Conservation (phyloP, 2,888 invertebrate genomes). For the Drosophila formosana region DNA sequence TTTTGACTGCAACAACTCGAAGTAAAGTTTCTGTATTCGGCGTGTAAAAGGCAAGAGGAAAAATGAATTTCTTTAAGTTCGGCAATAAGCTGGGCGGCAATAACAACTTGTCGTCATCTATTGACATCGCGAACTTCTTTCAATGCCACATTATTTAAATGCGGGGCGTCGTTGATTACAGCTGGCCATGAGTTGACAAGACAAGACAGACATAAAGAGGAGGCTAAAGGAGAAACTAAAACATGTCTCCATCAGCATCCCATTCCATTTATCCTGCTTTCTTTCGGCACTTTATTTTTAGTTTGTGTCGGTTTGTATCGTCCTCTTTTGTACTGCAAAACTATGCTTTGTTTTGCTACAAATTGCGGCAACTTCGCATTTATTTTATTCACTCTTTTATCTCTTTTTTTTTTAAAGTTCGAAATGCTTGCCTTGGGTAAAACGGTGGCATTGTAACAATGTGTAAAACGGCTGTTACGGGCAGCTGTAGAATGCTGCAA, state of each 20-base stretch:
- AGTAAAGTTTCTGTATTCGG: neutral
- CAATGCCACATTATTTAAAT: slow-evolving; percentile 31
- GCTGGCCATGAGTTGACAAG: slow-evolving; percentile 3
- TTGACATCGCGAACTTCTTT: slow-evolving; percentile 33
- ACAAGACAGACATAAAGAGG: neutral
- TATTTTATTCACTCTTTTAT: slow-evolving; percentile 22
- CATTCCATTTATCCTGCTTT: slow-evolving; percentile 8
- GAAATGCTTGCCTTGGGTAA: slow-evolving; percentile 23
- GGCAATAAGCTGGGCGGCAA: slow-evolving; percentile 4
- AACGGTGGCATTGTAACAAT: neutral
- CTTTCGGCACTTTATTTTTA: slow-evolving; percentile 40
- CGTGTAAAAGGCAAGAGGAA: neutral
- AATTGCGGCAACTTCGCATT: slow-evolving; percentile 52
- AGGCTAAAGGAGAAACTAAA: slow-evolving; percentile 16
- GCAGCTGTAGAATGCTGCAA: neutral
- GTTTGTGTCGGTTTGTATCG: slow-evolving; percentile 1
- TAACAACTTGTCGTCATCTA: slow-evolving; percentile 21
- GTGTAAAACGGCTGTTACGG: neutral
- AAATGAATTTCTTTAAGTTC: neutral
- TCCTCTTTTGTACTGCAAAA: slow-evolving; percentile 32
- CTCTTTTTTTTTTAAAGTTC: slow-evolving; percentile 30
- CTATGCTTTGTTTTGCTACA: slow-evolving; percentile 57
- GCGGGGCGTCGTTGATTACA: slow-evolving; percentile 46
- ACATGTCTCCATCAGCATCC: slow-evolving; percentile 17
- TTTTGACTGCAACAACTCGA: neutral